phyloP scores from a whole-genome alignment of 2,888 invertebrate genomes.

The Drosophila austrosaltans region DNA sequence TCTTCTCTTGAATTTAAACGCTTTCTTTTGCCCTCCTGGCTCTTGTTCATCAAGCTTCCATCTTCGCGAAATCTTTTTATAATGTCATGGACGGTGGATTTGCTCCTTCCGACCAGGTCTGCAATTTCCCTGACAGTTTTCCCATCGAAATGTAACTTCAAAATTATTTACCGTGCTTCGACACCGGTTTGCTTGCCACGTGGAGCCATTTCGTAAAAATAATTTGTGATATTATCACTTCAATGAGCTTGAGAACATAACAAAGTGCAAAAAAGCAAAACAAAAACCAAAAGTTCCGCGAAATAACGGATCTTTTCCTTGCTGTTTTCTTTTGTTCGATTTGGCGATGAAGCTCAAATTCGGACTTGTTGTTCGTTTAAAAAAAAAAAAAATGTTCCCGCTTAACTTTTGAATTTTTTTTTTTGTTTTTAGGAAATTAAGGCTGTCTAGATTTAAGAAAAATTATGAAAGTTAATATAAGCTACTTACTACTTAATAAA shows the following conservation, averaged over 20 bases:
- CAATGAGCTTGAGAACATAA: neutral
- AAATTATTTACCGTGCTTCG: too few relatives aligned
- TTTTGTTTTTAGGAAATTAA: too few relatives aligned
- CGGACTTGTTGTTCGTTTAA: too few relatives aligned
- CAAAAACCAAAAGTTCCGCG: neutral
- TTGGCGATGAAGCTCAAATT: too few relatives aligned
- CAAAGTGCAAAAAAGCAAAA: neutral
- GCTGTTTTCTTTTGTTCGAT: too few relatives aligned
- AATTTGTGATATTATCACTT: neutral
- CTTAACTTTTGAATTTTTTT: too few relatives aligned
- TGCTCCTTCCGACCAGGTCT: conserved; percentile 9
- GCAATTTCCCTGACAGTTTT: conserved; percentile 1
- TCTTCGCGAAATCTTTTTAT: conserved; percentile 11
- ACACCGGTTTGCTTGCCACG: conserved; percentile 6
- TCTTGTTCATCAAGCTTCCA: neutral
- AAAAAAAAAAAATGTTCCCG: too few relatives aligned
- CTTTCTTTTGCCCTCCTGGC: neutral
- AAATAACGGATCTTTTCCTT: too few relatives aligned
- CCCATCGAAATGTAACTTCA: neutral
- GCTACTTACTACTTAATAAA: too few relatives aligned
- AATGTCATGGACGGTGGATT: conserved; percentile 16
- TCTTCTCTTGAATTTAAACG: neutral
- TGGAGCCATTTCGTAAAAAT: conserved; percentile 12
- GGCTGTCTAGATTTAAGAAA: too few relatives aligned
- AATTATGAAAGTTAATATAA: too few relatives aligned